These are phyloP conservation scores for Lasioglossum calceatum DNA, from an alignment of 2,888 invertebrate species.

Conservation along the genomic window DNA sequence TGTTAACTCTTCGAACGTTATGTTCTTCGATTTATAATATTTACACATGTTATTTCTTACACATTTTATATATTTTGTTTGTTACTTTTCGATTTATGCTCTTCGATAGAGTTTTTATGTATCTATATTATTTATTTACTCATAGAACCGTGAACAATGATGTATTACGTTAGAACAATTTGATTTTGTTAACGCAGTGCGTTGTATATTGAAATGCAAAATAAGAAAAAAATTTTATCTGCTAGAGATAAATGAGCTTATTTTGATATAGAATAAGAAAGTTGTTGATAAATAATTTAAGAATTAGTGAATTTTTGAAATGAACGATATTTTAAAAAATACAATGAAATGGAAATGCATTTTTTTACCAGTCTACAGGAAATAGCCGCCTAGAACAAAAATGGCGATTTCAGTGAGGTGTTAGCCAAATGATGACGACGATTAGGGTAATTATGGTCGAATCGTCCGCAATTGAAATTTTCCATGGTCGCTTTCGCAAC, in stretches of 20 bases:
- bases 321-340: not conserved
- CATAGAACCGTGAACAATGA: not conserved
- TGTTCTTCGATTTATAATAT: not conserved
- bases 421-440: conserved; percentile 20
- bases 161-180: not conserved
- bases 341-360: not conserved
- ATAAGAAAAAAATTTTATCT: not conserved
- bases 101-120: not conserved
- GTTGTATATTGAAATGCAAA: not conserved
- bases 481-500: conserved; percentile 46
- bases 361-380: not conserved
- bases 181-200: not conserved
- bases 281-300: not conserved
- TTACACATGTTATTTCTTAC: not conserved
- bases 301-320: not conserved
- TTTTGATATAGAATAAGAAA: not conserved
- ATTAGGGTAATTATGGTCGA: conserved; percentile 65
- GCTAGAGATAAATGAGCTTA: not conserved
- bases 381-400: not conserved
- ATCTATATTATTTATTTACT: not conserved
- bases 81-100: not conserved
- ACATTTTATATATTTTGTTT: not conserved
- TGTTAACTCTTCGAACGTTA: not conserved
- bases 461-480: conserved; percentile 68
- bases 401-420: not conserved